Base-by-base conservation (phyloP, 2,113 vertebrate species). In the Halcyon senegalensis region DNA sequence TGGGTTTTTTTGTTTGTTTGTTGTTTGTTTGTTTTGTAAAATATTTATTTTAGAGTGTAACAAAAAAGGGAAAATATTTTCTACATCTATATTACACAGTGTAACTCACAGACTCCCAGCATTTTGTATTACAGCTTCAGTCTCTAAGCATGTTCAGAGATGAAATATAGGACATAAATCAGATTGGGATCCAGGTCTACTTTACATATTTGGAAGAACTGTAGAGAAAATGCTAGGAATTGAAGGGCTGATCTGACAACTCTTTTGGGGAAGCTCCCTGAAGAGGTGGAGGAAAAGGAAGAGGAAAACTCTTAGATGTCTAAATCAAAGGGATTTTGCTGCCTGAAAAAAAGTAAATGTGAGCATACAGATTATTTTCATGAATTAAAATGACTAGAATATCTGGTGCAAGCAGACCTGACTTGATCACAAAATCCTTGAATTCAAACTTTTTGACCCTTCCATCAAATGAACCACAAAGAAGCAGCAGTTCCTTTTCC, bases 121-220 rank as follows among this genome's bases (percentile, higher is more conserved):
- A 60, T 82, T 91, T 83, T 79, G 28, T 91, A 53, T 79, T 83
- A 55, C 41, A 64, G 21, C 19, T 82, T 86, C 46, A 78, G 12
- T 30, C 37, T 35, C 27, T 89, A 81, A 86, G 58, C 21, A 62
- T 28, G 8, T 89, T 83, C 70, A 82, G 76, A 75, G 53, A 59
- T 77, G 31, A 84, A 93, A 83, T 87, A 73, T 16, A 81, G 24
- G 28, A 41, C 46, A 75, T 74, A 85, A 88, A 82, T 89, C 76
- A 89, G 48, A 48, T 79, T 83, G 67, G 35, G 16, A 72, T 85
- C 76, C 43, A 75, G 39, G 27, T 84, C 69, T 93, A 44, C 39
- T 93, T 91, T 94, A 80, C 68, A 59, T 89, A 87, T 77, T 90
- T 89, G 75, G 91, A 93, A 92, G 78, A 90, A 84, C 31, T 60